Conservation (phyloP, 2,113 vertebrate species). For the Abramis brama region DNA sequence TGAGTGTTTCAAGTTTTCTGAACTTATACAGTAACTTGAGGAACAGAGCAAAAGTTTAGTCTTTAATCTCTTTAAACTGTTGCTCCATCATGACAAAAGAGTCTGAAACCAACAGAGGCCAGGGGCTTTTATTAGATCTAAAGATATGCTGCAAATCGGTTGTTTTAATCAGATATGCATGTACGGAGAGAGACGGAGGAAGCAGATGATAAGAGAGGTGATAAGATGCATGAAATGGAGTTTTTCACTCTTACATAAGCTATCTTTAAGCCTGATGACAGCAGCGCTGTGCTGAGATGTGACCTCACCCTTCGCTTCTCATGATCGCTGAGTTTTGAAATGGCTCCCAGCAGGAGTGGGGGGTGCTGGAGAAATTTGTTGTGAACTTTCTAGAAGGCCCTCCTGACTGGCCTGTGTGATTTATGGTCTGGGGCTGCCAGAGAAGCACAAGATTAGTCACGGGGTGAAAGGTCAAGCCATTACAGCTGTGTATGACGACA, state of each 20-base stretch:
- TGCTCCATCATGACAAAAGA: background rate
- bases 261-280: conserved; percentile 53
- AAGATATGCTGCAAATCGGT: background rate
- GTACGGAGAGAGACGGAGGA: conserved; percentile 36
- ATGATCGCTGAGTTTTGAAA: conserved; percentile 59
- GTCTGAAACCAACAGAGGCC: conserved; percentile 9
- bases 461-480: conserved; percentile 75
- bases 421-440: conserved; percentile 69
- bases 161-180: conserved; percentile 8
- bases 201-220: conserved; percentile 35
- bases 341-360: conserved; percentile 62
- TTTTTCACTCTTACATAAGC: conserved; percentile 53
- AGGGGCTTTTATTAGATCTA: conserved; percentile 14
- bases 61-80: background rate
- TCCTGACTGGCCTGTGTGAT: conserved; percentile 68
- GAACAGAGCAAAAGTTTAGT: background rate
- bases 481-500: conserved; percentile 76
- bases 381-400: conserved; percentile 65
- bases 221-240: conserved; percentile 61
- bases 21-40: background rate
- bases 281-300: conserved; percentile 58
- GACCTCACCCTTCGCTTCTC: conserved; percentile 68
- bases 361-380: conserved; percentile 54
- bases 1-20: no score
- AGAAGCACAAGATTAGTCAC: conserved; percentile 77